Conservation (phyloP, 2,113 vertebrate genomes). For the Aegithalos caudatus region DNA sequence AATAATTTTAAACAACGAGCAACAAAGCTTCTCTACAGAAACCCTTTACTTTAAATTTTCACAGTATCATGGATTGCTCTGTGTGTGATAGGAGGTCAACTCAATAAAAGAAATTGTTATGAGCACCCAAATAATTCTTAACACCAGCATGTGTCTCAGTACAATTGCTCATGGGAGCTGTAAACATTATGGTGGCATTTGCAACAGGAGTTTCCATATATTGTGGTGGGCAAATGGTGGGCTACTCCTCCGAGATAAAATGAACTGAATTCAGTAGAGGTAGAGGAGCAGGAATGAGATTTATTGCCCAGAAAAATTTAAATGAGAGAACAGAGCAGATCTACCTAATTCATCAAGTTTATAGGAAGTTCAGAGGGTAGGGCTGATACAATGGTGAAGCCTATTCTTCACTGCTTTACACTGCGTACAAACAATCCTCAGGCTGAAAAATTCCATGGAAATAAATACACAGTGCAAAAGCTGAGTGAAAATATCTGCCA, state of each 20-base stretch:
- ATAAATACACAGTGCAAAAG: background rate
- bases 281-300: background rate
- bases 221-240: background rate
- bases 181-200: slow-evolving; percentile 18
- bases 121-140: background rate
- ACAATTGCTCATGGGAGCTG: background rate
- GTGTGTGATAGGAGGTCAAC: background rate
- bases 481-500: background rate
- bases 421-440: background rate
- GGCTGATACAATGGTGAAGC: background rate
- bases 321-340: background rate
- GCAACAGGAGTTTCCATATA: background rate
- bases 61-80: background rate
- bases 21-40: background rate
- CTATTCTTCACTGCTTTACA: background rate
- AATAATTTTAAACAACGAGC: background rate
- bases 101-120: background rate
- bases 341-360: background rate
- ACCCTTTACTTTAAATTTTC: background rate
- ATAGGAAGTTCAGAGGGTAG: background rate
- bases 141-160: background rate
- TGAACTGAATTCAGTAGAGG: background rate
- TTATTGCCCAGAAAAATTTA: background rate
- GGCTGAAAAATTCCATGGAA: background rate
- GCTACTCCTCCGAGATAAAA: background rate